These are phyloP conservation scores for Tinamus major DNA, from an alignment of 2,797 vertebrate genomes.

Conservation along the genomic window DNA sequence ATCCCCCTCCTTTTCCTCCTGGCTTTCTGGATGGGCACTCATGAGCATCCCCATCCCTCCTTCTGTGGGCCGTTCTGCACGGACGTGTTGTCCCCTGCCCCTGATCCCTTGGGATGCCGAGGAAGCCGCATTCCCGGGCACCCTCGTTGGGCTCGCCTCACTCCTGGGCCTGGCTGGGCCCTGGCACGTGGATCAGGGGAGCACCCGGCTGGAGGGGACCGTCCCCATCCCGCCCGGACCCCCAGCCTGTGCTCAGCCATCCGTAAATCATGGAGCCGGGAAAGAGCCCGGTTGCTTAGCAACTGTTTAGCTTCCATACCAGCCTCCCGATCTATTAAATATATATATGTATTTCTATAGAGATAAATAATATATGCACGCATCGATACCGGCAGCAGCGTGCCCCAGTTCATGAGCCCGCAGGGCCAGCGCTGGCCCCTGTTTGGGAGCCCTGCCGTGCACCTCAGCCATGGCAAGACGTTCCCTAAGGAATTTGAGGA, in stretches of 20 bases:
- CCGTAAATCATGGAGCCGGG: background rate
- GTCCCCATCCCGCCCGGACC: too few relatives aligned
- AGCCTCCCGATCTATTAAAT: constrained; percentile 46
- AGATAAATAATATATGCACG: background rate
- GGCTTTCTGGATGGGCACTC: too few relatives aligned
- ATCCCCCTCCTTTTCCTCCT: background rate
- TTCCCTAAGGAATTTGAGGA: too few relatives aligned
- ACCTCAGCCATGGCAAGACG: too few relatives aligned
- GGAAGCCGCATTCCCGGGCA: too few relatives aligned
- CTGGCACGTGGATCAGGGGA: too few relatives aligned
- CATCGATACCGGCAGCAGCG: background rate
- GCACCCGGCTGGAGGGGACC: too few relatives aligned
- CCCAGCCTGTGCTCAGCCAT: background rate
- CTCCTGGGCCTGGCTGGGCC: too few relatives aligned
- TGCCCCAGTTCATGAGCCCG: background rate
- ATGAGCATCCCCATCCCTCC: background rate
- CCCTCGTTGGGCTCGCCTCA: background rate
- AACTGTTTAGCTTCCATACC: constrained; percentile 62
- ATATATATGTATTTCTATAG: background rate
- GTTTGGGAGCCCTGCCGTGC: too few relatives aligned
- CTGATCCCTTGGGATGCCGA: too few relatives aligned
- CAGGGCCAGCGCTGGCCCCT: background rate
- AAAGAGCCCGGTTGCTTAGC: constrained; percentile 68
- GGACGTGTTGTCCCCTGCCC: too few relatives aligned
- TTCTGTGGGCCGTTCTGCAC: too few relatives aligned